Evolutionary conservation across 2,113 vertebrate species (phyloP).

Genomic region (Chrysochloris asiatica): DNA sequence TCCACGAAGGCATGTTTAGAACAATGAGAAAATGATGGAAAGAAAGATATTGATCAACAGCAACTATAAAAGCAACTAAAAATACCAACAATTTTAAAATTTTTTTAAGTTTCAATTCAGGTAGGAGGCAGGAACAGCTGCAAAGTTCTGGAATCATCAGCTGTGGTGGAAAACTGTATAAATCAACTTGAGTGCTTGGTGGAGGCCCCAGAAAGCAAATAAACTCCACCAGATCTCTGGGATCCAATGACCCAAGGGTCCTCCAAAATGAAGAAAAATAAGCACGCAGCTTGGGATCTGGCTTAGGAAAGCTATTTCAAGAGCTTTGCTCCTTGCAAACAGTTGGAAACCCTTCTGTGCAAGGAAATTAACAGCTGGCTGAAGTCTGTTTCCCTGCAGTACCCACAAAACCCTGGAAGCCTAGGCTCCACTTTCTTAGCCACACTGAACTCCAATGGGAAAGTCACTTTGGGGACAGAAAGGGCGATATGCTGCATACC

Average conservation of each 20-base stretch:
- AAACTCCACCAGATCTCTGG: background rate
- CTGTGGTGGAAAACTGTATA: background rate
- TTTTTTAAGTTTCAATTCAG: background rate
- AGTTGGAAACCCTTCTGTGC: background rate
- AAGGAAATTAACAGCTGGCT: background rate
- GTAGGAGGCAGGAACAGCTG: background rate
- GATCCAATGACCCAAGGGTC: constrained; percentile 42
- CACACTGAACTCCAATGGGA: background rate
- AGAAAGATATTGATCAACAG: background rate
- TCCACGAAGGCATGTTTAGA: background rate
- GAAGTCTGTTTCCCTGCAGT: background rate
- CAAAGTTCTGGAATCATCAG: background rate
- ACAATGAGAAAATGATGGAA: background rate
- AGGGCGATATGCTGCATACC: background rate
- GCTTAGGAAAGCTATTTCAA: background rate
- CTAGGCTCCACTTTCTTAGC: background rate
- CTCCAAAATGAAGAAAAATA: constrained; percentile 18
- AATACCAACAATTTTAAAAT: background rate
- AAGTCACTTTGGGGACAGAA: background rate
- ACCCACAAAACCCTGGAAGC: background rate
- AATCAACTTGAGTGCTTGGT: background rate
- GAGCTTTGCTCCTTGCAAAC: background rate
- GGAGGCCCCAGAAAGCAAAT: constrained; percentile 1
- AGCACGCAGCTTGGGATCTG: background rate
- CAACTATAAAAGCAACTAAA: no score